Conservation (phyloP, 1,140 invertebrate genomes). For the Heliothis subflexa region DNA sequence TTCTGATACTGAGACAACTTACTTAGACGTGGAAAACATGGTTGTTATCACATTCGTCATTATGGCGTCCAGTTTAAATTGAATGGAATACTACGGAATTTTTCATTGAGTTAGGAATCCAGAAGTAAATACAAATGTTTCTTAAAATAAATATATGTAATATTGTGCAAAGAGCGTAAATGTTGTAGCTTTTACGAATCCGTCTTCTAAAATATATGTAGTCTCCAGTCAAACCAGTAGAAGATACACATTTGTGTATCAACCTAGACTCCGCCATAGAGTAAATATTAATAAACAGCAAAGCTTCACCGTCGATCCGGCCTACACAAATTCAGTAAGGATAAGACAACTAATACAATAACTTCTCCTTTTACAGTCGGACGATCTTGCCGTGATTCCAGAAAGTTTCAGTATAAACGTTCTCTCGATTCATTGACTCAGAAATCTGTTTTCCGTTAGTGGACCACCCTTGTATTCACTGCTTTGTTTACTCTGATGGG, state of each 20-base stretch:
- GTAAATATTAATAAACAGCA: conserved; percentile 17
- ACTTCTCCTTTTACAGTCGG: conserved; percentile 63
- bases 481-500: conserved; percentile 41
- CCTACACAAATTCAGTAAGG: conserved; percentile 53
- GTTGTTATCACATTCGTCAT: too few relatives aligned
- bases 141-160: too few relatives aligned
- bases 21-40: too few relatives aligned
- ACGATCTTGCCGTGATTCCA: conserved; percentile 61
- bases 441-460: conserved; percentile 67
- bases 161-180: too few relatives aligned
- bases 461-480: conserved; percentile 49
- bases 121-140: too few relatives aligned
- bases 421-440: conserved; percentile 68
- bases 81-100: too few relatives aligned
- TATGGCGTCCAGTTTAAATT: too few relatives aligned
- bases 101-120: too few relatives aligned
- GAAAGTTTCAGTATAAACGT: conserved; percentile 63
- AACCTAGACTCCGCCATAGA: conserved; percentile 7
- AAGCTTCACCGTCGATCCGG: not conserved
- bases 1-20: too few relatives aligned
- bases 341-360: conserved; percentile 62
- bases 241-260: not conserved
- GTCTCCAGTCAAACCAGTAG: not conserved
- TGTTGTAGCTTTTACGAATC: too few relatives aligned
- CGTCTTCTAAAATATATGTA: not conserved